A percentile compares a stretch with the other conserved stretches of the same genome.
Conservation (phyloP, 2,113 vertebrate species). For the Ammodytes marinus region DNA sequence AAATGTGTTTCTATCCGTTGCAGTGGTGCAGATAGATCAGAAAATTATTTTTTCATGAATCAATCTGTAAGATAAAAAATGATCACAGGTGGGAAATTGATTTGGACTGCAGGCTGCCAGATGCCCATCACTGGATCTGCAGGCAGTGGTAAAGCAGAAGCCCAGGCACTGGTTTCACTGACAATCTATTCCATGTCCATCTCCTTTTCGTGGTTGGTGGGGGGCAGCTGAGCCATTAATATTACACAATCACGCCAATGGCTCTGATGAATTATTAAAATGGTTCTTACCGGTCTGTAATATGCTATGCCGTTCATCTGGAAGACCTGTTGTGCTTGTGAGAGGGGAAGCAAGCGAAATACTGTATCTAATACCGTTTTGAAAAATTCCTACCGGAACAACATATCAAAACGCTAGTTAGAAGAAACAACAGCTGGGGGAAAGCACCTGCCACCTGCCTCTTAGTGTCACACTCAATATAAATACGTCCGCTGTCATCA, state of each 20-base stretch:
- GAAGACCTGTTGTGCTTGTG: constrained; percentile 63
- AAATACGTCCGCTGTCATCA: constrained; percentile 72
- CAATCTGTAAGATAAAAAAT: constrained; percentile 75
- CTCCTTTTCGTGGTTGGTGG: constrained; percentile 67
- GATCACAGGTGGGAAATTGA: constrained; percentile 75
- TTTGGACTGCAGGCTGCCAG: constrained; percentile 66
- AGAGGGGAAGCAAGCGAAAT: constrained; percentile 50
- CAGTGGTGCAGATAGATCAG: constrained; percentile 21
- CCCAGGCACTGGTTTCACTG: constrained; percentile 52
- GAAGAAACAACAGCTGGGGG: constrained; percentile 36
- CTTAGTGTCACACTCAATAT: constrained; percentile 67
- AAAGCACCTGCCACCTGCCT: constrained; percentile 64
- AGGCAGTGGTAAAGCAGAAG: constrained; percentile 40
- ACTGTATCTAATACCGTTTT: constrained; percentile 33
- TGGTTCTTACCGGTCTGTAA: constrained; percentile 64
- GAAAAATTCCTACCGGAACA: constrained; percentile 44
- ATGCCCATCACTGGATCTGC: constrained; percentile 63
- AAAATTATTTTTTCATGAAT: constrained; percentile 78
- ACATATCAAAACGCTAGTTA: constrained; percentile 54
- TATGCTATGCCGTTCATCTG: constrained; percentile 58
- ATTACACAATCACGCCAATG: constrained; percentile 76
- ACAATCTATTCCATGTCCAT: constrained; percentile 73
- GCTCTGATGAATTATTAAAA: constrained; percentile 76
- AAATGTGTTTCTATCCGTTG: constrained; percentile 50
- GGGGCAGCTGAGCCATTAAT: constrained; percentile 76